These are phyloP conservation scores for Hirtodrosophila trivittata DNA, from an alignment of 2,888 invertebrate genomes.

Conservation along the genomic window DNA sequence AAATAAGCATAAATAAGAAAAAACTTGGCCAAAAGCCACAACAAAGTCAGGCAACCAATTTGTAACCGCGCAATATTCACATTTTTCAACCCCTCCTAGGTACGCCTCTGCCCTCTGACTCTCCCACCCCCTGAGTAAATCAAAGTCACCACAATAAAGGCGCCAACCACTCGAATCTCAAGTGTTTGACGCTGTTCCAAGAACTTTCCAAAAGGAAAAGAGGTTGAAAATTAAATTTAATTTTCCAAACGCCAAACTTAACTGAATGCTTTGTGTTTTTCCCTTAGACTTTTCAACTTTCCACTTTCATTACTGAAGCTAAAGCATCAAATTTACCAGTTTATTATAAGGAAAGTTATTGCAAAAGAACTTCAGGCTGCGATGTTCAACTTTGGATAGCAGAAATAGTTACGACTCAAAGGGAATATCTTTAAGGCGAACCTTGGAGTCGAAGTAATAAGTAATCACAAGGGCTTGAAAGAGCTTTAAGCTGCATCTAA, in stretches of 20 bases:
- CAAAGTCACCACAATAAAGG: conserved; percentile 67
- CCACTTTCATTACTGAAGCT: too few species aligned
- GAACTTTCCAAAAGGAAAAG: conserved; percentile 23
- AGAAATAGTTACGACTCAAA: background rate
- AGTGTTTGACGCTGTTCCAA: conserved; percentile 33
- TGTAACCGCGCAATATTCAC: conserved; percentile 46
- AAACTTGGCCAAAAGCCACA: conserved; percentile 54
- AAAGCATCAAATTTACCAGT: conserved; percentile 18
- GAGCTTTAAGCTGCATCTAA: background rate
- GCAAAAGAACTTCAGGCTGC: too few species aligned
- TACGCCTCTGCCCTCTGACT: too few species aligned
- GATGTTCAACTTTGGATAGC: too few species aligned
- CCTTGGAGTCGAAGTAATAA: too few species aligned
- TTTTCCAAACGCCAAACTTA: conserved; percentile 38
- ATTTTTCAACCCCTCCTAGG: conserved; percentile 28
- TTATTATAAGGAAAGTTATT: conserved; percentile 12
- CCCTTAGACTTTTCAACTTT: conserved; percentile 3
- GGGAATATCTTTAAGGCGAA: too few species aligned
- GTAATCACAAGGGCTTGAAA: too few species aligned
- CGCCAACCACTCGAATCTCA: conserved; percentile 26
- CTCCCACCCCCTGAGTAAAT: background rate
- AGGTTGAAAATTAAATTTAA: conserved; percentile 50
- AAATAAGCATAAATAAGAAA: conserved; percentile 17
- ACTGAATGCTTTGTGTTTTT: conserved; percentile 10
- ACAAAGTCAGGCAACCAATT: conserved; percentile 60